These are phyloP conservation scores for Aphidoletes aphidimyza DNA, from an alignment of 2,888 invertebrate species.

Conservation along the genomic window DNA sequence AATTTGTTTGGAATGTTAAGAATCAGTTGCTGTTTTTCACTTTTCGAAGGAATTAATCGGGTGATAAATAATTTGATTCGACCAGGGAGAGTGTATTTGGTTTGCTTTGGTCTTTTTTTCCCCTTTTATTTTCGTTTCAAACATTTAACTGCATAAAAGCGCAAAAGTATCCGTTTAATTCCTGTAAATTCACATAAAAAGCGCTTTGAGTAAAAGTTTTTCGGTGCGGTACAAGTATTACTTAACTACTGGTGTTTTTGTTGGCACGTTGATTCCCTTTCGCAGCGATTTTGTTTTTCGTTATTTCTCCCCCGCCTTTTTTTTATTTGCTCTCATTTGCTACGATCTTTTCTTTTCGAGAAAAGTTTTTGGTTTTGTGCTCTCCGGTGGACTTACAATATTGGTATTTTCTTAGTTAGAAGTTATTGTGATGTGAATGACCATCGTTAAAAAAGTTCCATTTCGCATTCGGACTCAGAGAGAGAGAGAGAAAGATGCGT, in stretches of 20 bases:
- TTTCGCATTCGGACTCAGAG: too few relatives aligned
- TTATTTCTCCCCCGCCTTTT: too few relatives aligned
- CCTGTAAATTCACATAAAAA: neutral
- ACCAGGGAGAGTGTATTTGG: neutral
- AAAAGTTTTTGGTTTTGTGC: neutral
- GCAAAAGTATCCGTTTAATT: neutral
- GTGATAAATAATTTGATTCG: slow-evolving; percentile 40
- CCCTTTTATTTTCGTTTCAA: neutral
- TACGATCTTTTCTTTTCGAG: neutral
- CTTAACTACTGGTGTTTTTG: neutral
- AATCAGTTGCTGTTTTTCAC: neutral
- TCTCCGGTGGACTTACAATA: neutral
- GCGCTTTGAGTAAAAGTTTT: neutral
- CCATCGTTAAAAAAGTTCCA: slow-evolving; percentile 25
- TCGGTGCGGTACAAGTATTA: neutral
- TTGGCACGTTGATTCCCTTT: neutral
- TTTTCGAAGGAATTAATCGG: slow-evolving; percentile 22
- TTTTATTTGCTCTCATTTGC: neutral
- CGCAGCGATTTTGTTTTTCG: neutral
- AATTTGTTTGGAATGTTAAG: neutral
- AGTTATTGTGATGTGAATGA: slow-evolving; percentile 44
- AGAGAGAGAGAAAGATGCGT: slow-evolving; percentile 20
- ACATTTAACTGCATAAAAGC: slow-evolving; percentile 44
- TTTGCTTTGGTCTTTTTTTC: neutral
- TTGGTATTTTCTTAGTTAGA: slow-evolving; percentile 17